Conservation (phyloP, 2,113 vertebrate genomes). For the Rhinichthys klamathensis region DNA sequence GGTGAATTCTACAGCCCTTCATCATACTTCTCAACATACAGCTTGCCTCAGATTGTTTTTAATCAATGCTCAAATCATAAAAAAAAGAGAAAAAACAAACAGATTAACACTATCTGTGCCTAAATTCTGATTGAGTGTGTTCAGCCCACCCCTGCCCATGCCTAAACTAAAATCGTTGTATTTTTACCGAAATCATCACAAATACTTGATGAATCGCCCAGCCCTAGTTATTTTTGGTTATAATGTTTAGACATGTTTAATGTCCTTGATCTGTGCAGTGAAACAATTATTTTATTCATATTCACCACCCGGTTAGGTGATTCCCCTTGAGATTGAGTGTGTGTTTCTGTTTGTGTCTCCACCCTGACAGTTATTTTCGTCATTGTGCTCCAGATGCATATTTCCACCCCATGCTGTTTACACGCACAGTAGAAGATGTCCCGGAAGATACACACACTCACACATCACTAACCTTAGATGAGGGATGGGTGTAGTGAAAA, state of each 20-base stretch:
- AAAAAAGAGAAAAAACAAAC: too few relatives aligned
- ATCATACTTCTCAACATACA: too few relatives aligned
- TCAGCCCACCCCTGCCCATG: too few relatives aligned
- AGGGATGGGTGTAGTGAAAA: background rate
- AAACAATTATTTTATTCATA: background rate
- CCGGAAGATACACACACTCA: slow-evolving; percentile 24
- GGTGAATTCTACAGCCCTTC: too few relatives aligned
- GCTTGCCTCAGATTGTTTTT: too few relatives aligned
- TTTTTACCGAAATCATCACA: background rate
- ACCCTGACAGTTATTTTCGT: slow-evolving; percentile 41
- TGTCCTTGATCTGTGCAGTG: background rate
- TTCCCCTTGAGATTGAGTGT: slow-evolving; percentile 25
- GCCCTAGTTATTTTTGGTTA: background rate
- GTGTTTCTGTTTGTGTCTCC: slow-evolving; percentile 33
- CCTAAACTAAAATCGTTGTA: background rate
- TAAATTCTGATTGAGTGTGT: too few relatives aligned
- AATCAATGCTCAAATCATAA: too few relatives aligned
- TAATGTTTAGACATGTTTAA: background rate
- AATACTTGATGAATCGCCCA: background rate
- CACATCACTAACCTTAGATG: slow-evolving; percentile 17
- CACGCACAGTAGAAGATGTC: slow-evolving; percentile 19
- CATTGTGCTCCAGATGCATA: slow-evolving; percentile 32
- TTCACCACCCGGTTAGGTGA: background rate
- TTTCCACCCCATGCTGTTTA: slow-evolving; percentile 39
- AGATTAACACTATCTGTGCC: too few relatives aligned